Conservation (phyloP, 2,797 vertebrate genomes). For the Dallia pectoralis region DNA sequence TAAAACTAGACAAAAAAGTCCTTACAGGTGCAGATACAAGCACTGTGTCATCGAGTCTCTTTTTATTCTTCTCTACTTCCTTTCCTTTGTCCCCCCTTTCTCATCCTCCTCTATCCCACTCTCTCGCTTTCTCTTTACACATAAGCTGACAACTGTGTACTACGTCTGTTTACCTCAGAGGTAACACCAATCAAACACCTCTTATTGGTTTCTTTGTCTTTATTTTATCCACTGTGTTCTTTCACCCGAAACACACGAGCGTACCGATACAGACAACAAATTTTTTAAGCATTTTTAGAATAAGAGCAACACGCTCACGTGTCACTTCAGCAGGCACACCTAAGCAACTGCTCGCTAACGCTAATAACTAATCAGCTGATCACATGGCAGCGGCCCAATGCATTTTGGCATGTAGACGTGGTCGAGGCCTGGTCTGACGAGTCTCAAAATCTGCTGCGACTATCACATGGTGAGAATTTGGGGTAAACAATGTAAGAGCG, state of each 20-base stretch:
- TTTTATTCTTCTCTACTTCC: background rate
- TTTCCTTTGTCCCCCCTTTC: conserved; percentile 14
- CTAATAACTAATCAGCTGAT: too few relatives aligned
- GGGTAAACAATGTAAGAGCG: too few relatives aligned
- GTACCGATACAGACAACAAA: background rate
- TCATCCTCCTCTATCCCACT: conserved; percentile 14
- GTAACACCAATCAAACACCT: background rate
- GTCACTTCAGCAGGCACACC: background rate
- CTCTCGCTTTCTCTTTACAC: background rate
- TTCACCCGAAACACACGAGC: conserved; percentile 20
- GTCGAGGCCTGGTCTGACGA: too few relatives aligned
- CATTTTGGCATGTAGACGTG: too few relatives aligned
- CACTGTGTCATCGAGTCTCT: background rate
- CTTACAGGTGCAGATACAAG: too few relatives aligned
- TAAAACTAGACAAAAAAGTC: too few relatives aligned
- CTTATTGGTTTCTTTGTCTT: background rate
- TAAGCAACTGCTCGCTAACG: background rate
- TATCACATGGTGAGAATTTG: too few relatives aligned
- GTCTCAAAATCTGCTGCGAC: too few relatives aligned
- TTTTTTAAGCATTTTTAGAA: background rate
- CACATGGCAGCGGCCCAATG: too few relatives aligned
- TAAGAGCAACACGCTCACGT: background rate
- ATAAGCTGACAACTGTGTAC: conserved; percentile 15
- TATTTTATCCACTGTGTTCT: conserved; percentile 19
- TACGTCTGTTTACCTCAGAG: conserved; percentile 20